Percentiles rank a stretch among this genome's conserved stretches.
Conservation (phyloP, 2,113 vertebrate genomes). For the Python bivittatus region DNA sequence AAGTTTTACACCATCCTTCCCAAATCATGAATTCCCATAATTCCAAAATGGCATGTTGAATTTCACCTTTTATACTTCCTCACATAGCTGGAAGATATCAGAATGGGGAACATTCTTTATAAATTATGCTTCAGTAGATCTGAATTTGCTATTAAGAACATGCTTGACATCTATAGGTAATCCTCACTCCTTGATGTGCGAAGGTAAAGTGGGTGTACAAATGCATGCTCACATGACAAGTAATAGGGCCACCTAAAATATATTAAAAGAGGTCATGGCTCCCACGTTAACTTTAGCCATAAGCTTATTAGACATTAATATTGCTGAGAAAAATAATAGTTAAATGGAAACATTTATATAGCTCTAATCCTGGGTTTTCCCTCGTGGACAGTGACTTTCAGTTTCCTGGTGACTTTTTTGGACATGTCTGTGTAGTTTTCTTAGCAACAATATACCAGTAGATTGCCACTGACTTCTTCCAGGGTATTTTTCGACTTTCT, state of each 20-base stretch:
- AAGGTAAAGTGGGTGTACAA: neutral
- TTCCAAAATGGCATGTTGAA: neutral
- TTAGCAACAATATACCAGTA: neutral
- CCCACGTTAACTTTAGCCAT: neutral
- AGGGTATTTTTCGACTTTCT: neutral
- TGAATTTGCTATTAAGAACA: neutral
- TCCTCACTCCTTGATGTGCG: neutral
- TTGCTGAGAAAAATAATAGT: neutral
- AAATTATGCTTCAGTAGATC: neutral
- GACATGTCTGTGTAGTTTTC: neutral
- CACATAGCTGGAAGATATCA: neutral
- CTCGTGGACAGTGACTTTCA: neutral
- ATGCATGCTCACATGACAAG: neutral
- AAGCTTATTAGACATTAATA: neutral
- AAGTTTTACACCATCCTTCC: neutral
- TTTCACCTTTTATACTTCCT: neutral
- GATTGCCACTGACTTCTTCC: neutral
- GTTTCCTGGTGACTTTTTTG: neutral
- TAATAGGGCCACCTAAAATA: neutral
- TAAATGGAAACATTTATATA: neutral
- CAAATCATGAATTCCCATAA: neutral
- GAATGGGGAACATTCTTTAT: neutral
- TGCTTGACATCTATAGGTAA: neutral
- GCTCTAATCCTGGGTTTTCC: neutral
- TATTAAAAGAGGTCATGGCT: neutral